Evolutionary conservation across 2,113 vertebrate genomes (phyloP).

Genomic region (Orcinus orca): DNA sequence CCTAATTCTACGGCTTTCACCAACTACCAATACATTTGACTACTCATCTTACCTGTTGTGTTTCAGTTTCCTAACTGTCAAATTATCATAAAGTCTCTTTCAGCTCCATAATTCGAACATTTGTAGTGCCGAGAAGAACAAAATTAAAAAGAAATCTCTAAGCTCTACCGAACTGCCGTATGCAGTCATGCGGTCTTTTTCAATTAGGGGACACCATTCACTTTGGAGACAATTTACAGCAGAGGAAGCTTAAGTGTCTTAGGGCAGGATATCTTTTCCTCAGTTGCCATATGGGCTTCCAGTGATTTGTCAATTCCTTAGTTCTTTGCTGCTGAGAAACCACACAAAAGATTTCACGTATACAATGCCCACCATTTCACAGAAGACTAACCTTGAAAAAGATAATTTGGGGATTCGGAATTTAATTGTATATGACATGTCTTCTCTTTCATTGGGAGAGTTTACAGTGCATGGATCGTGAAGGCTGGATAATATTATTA

Average conservation of each 20-base stretch:
- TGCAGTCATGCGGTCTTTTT: neutral
- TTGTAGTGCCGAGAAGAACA: neutral
- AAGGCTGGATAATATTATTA: neutral
- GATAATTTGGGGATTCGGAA: neutral
- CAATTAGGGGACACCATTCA: neutral
- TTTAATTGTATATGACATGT: neutral
- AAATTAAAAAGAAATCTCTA: neutral
- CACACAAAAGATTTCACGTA: neutral
- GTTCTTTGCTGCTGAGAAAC: neutral
- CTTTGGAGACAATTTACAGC: neutral
- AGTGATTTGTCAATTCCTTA: neutral
- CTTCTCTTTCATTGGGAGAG: neutral
- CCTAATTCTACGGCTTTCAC: neutral
- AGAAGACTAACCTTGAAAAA: neutral
- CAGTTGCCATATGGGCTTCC: neutral
- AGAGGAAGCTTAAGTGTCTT: too few relatives aligned
- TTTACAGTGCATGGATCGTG: neutral
- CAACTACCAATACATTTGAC: neutral
- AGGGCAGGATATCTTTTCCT: neutral
- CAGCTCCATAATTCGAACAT: neutral
- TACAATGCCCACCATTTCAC: neutral
- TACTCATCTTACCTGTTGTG: neutral
- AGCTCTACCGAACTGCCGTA: neutral
- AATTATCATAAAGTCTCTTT: neutral
- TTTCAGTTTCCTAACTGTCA: neutral